phyloP scores from a whole-genome alignment of 2,888 invertebrate species.

The Penaeus monodon region DNA sequence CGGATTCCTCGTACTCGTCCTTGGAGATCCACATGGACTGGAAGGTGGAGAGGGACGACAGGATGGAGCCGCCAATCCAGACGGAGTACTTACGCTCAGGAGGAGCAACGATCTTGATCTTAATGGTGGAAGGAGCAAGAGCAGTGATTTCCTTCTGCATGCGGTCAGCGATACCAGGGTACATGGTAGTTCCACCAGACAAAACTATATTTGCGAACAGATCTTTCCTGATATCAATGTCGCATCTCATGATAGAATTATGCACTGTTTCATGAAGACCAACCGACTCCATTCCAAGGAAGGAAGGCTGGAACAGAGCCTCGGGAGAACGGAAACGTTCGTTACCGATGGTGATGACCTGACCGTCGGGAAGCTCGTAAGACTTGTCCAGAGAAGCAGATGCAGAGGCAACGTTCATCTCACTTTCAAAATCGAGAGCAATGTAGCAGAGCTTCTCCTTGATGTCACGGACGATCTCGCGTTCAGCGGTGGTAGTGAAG shows the following conservation, averaged over 20 bases:
- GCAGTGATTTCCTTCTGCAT: slow-evolving; percentile 66
- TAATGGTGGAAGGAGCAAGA: slow-evolving; percentile 67
- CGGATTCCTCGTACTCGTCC: slow-evolving; percentile 66
- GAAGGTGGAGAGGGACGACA: slow-evolving; percentile 66
- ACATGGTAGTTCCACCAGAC: slow-evolving; percentile 63
- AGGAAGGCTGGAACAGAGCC: no score
- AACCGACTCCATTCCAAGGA: no score
- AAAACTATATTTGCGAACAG: slow-evolving; percentile 23
- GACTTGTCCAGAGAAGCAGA: slow-evolving; percentile 35
- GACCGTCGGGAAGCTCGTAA: slow-evolving; percentile 91
- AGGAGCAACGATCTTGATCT: slow-evolving; percentile 67
- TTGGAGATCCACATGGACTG: slow-evolving; percentile 65
- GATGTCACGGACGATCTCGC: slow-evolving; percentile 64
- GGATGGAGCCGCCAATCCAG: slow-evolving; percentile 68
- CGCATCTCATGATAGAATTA: slow-evolving; percentile 53
- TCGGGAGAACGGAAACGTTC: slow-evolving; percentile 81
- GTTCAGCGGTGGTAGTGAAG: slow-evolving; percentile 62
- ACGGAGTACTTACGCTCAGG: slow-evolving; percentile 68
- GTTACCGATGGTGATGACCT: slow-evolving; percentile 91
- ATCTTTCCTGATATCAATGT: slow-evolving; percentile 66
- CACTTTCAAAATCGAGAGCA: no score
- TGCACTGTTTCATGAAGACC: no score
- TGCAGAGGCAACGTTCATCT: no score
- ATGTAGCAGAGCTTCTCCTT: slow-evolving; percentile 64
- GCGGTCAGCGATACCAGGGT: slow-evolving; percentile 62